Percentiles rank a stretch among this genome's conserved stretches.
phyloP scores from a whole-genome alignment of 2,888 invertebrate species.

The Peribatodes rhomboidaria region DNA sequence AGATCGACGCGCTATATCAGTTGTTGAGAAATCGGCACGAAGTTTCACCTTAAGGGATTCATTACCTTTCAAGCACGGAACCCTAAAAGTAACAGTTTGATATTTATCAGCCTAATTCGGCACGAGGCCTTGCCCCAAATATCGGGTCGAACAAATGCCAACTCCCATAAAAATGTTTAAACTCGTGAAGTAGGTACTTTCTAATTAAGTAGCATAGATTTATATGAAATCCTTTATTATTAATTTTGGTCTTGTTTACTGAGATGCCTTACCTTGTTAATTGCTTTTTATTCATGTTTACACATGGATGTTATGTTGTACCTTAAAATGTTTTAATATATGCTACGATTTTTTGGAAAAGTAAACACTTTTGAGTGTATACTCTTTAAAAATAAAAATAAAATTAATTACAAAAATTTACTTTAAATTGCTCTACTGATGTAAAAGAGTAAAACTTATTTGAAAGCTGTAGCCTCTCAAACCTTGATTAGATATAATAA shows the following conservation, averaged over 20 bases:
- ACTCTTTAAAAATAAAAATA: too few species aligned
- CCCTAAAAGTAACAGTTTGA: slow-evolving; percentile 61
- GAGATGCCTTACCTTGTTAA: slow-evolving; percentile 3
- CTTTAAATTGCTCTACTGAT: too few species aligned
- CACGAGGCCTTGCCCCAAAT: slow-evolving; percentile 69
- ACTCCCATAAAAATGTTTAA: slow-evolving; percentile 46
- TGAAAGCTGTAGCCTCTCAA: too few species aligned
- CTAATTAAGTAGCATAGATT: slow-evolving; percentile 10
- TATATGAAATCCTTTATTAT: not conserved
- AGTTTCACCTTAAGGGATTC: not conserved
- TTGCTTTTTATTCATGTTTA: not conserved
- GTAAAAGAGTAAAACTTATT: too few species aligned
- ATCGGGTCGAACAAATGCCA: slow-evolving; percentile 66
- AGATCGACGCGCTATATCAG: too few species aligned
- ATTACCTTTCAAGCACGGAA: not conserved
- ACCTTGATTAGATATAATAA: too few species aligned
- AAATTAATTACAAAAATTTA: too few species aligned
- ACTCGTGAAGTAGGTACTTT: slow-evolving; percentile 11
- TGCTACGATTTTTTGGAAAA: too few species aligned
- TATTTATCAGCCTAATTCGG: slow-evolving; percentile 68
- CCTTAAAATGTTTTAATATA: too few species aligned
- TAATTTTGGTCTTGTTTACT: not conserved
- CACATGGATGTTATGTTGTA: not conserved
- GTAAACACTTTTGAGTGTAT: too few species aligned
- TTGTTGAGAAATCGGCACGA: not conserved